Percentiles rank a stretch among this genome's conserved stretches.
phyloP scores from a whole-genome alignment of 2,797 vertebrate genomes.

The Phoxinus dragarum region DNA sequence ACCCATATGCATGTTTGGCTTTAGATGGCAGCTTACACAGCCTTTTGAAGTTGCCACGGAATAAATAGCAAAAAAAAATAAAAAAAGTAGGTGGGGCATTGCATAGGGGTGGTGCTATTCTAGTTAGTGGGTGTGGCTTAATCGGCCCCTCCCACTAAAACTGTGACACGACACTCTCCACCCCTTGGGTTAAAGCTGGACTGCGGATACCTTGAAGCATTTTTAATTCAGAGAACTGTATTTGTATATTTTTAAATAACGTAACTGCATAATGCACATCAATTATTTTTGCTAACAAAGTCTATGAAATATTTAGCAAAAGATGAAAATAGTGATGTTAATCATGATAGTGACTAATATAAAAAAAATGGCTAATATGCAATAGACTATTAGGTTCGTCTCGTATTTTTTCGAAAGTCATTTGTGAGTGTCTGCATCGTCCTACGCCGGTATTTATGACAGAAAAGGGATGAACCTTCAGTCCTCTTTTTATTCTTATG shows the following conservation, averaged over 20 bases:
- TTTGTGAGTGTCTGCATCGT: constrained; percentile 47
- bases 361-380: constrained; percentile 68
- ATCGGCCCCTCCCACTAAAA: constrained; percentile 17
- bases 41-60: constrained; percentile 62
- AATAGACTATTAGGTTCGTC: constrained; percentile 68
- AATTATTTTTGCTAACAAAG: constrained; percentile 78
- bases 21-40: constrained; percentile 40
- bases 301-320: constrained; percentile 63
- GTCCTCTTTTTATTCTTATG: constrained; percentile 46
- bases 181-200: constrained; percentile 53
- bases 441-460: constrained; percentile 44
- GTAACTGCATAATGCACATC: constrained; percentile 70
- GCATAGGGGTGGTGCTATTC: constrained; percentile 32
- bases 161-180: constrained; percentile 53
- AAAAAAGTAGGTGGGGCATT: constrained; percentile 48
- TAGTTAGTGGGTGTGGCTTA: constrained; percentile 39
- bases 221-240: constrained; percentile 74
- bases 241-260: constrained; percentile 75
- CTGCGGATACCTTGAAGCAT: constrained; percentile 67
- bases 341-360: constrained; percentile 63
- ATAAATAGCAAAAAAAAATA: constrained; percentile 44
- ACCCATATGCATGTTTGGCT: constrained; percentile 49
- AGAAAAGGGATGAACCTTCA: constrained; percentile 56
- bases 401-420: constrained; percentile 58
- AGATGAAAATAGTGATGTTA: constrained; percentile 59